Base-by-base conservation (phyloP, 2,113 vertebrate species). In the Diglossa brunneiventris region DNA sequence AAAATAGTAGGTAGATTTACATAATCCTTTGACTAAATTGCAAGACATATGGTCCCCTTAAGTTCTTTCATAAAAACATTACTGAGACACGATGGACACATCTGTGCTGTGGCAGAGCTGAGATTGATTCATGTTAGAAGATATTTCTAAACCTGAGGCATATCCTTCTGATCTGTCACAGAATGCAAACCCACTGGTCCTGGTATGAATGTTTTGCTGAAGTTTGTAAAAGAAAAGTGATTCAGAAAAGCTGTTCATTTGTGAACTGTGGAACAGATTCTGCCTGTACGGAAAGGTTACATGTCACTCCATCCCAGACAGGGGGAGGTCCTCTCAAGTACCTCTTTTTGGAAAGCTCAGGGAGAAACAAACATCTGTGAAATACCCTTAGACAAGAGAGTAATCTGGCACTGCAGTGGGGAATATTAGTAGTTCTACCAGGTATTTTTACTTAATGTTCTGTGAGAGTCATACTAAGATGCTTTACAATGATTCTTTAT, bases 101-200 rank as follows among this genome's bases (percentile, higher is more conserved):
- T 92, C 88, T 95, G 85, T 83, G 50, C 90, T 93, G 55, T 76
- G 50, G 63, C 59, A 90, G 85, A 80, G 46, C 70, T 90, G 72
- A 88, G 83, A 86, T 3, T 83, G 85, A 83, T 93, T 92, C 70
- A 73, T 58, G 50, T 69, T 83, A 92, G 50, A 82, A 90, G 67
- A 66, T 79, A 92, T 62, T 96, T 94, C 75, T 90, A 66, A 94
- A 86, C 37, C 70, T 88, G 49, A 96, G 72, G 23, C 79, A 24
- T 66, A 56, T 85, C 67, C 42, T 79, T 76, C 70, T 66, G 58
- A 73, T 87, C 63, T 86, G 63, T 85, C 85, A 69, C n/a, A 67
- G 70, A 90, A 85, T 62, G 63, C 70, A 93, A 88, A 90, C 26
- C 42, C 26, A 19, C 53, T 33, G 33, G 75, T 95, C 52, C 37